Evolutionary conservation across 1,140 invertebrate species (phyloP).

Genomic region (Dendroctonus ponderosae): DNA sequence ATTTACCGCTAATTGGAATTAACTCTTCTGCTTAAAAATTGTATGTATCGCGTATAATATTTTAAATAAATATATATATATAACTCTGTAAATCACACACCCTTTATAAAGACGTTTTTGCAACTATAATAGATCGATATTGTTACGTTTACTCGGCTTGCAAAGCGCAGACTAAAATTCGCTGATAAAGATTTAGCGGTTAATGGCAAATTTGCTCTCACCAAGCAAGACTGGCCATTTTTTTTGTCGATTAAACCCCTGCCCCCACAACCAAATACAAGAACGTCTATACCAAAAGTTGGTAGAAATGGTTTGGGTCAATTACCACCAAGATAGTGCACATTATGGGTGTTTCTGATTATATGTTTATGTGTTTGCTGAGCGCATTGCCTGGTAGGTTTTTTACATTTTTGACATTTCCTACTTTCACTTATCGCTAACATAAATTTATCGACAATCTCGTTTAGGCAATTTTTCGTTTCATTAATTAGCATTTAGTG

Average conservation of each 20-base stretch:
- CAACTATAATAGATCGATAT: no score
- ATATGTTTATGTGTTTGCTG: conserved; percentile 44
- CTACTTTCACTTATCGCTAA: conserved; percentile 10
- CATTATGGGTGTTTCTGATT: conserved; percentile 42
- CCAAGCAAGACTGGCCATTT: no score
- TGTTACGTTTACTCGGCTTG: no score
- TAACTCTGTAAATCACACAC: no score
- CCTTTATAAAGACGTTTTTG: no score
- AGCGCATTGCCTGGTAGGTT: conserved; percentile 45
- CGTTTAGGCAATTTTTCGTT: neutral
- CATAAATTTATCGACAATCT: neutral
- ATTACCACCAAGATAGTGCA: conserved; percentile 28
- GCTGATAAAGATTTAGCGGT: no score
- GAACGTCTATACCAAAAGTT: conserved; percentile 19
- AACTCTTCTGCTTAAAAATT: no score
- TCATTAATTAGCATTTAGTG: neutral
- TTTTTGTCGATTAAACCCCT: conserved; percentile 13
- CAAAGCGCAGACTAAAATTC: no score
- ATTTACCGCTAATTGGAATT: no score
- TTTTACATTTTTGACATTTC: conserved; percentile 8
- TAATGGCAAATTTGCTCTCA: no score
- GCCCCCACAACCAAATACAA: conserved; percentile 7
- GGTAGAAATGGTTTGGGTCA: conserved; percentile 22
- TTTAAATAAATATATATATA: no score
- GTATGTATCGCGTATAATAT: no score